Evolutionary conservation across 2,113 vertebrate genomes (phyloP).

Genomic region (Peromyscus leucopus): DNA sequence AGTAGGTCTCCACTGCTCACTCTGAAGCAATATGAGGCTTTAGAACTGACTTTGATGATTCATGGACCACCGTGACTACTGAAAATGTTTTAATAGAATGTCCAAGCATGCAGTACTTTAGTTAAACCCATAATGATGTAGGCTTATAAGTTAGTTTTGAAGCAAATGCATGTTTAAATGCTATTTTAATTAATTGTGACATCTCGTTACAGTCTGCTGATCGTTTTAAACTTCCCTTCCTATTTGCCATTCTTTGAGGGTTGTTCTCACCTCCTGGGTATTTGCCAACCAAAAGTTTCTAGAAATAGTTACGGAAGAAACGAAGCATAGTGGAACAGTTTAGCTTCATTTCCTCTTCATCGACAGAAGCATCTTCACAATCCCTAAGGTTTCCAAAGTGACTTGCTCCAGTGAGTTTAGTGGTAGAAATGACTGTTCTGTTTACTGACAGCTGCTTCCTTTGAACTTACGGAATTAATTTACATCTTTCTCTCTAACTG

Average conservation of each 20-base stretch:
- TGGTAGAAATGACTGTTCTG: background rate
- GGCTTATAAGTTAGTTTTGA: slow-evolving; percentile 30
- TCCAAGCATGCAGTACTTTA: background rate
- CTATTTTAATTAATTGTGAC: background rate
- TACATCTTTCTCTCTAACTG: background rate
- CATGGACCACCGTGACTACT: background rate
- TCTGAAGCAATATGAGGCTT: background rate
- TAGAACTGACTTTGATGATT: slow-evolving; percentile 27
- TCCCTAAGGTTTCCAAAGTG: background rate
- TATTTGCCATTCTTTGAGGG: background rate
- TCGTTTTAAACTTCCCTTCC: background rate
- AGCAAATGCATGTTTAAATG: slow-evolving; percentile 7
- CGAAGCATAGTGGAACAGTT: background rate
- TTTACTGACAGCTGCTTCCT: background rate
- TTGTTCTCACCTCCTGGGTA: background rate
- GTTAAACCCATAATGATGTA: slow-evolving; percentile 2
- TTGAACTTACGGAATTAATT: background rate
- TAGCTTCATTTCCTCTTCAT: background rate
- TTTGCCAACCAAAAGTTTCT: background rate
- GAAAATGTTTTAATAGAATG: background rate
- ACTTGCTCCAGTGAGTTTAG: slow-evolving; percentile 7
- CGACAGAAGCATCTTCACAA: background rate
- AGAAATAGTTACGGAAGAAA: slow-evolving; percentile 15
- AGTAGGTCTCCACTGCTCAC: background rate
- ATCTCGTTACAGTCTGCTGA: slow-evolving; percentile 37